Evolutionary conservation across 2,113 vertebrate species (phyloP).

Genomic region (Antennarius striatus): DNA sequence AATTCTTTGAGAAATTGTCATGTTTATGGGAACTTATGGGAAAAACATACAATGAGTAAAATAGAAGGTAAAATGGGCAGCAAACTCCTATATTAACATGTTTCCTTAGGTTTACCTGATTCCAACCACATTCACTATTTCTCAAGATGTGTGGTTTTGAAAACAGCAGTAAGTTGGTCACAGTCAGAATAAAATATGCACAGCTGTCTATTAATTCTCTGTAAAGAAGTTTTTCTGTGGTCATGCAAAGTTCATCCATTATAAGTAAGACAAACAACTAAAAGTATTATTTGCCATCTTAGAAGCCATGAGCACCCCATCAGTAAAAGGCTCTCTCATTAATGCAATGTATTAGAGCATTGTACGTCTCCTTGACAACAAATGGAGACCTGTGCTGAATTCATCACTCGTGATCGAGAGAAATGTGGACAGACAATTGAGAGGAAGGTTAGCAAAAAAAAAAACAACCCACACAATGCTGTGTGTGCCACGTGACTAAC

Average conservation of each 20-base stretch:
- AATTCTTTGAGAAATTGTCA: slow-evolving; percentile 15
- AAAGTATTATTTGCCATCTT: not conserved
- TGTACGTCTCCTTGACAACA: slow-evolving; percentile 48
- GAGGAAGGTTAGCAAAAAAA: not conserved
- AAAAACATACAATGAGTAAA: not conserved
- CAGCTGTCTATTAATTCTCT: not conserved
- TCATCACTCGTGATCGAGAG: not conserved
- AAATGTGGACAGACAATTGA: not conserved
- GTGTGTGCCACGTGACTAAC: not conserved
- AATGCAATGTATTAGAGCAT: slow-evolving; percentile 8
- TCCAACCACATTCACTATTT: no score
- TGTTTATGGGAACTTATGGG: slow-evolving; percentile 6
- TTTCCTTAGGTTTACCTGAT: no score
- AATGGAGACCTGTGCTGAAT: slow-evolving; percentile 28
- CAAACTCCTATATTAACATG: not conserved
- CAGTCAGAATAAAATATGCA: not conserved
- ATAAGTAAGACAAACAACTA: slow-evolving; percentile 1
- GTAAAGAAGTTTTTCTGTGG: not conserved
- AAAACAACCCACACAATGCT: no score
- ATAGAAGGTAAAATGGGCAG: not conserved
- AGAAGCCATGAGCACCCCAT: not conserved
- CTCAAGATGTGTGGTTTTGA: no score
- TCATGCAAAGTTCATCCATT: not conserved
- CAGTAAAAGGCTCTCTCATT: not conserved
- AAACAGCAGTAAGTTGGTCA: no score